A percentile compares a stretch with the other conserved stretches of the same genome.
These are phyloP conservation scores for Drosophila dives DNA, from an alignment of 2,888 invertebrate genomes.

Conservation along the genomic window DNA sequence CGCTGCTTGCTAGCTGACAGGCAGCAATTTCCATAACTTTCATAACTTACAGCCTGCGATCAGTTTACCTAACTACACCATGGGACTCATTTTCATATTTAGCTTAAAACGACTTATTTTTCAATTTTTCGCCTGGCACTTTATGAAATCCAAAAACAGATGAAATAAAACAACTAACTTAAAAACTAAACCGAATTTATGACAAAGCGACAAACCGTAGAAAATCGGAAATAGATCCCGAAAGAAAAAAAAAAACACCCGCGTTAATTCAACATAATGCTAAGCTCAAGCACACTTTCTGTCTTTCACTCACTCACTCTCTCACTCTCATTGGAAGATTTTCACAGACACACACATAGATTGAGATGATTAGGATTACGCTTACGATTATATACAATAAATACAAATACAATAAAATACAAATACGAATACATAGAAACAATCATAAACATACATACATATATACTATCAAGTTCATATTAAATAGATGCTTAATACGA, in stretches of 20 bases:
- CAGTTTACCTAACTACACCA: neutral
- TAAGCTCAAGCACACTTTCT: slow-evolving; percentile 8
- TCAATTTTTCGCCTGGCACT: neutral
- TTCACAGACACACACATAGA: slow-evolving; percentile 8
- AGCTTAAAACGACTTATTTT: neutral
- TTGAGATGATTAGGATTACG: slow-evolving; percentile 43
- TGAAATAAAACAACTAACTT: neutral
- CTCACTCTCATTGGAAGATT: slow-evolving; percentile 25
- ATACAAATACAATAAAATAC: slow-evolving; percentile 26
- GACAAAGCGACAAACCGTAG: neutral
- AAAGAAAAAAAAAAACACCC: neutral
- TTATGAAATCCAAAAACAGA: neutral
- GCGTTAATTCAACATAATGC: slow-evolving; percentile 23
- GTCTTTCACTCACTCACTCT: slow-evolving; percentile 11
- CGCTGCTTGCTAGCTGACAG: neutral
- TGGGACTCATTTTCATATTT: neutral
- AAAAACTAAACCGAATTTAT: slow-evolving; percentile 4
- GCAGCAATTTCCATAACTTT: neutral
- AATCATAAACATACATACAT: slow-evolving; percentile 13
- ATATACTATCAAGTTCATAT: neutral
- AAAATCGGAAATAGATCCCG: neutral
- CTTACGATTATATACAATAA: slow-evolving; percentile 26
- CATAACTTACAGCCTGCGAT: neutral
- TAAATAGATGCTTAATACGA: slow-evolving; percentile 14
- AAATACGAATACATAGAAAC: slow-evolving; percentile 22